Conservation (phyloP, 2,797 vertebrate species). For the Linurgus olivaceus region DNA sequence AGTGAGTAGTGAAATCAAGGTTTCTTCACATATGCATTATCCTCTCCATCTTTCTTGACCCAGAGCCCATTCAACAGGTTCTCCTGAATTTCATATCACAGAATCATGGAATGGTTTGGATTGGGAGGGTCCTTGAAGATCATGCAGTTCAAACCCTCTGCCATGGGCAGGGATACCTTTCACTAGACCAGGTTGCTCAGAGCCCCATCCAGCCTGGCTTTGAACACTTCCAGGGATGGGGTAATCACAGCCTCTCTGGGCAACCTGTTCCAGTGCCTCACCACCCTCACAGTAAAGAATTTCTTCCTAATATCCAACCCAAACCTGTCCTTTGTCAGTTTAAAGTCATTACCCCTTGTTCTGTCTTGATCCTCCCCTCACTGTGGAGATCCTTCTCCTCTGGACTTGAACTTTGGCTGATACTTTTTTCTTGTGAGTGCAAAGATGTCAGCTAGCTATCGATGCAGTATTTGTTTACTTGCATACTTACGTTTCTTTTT, state of each 20-base stretch:
- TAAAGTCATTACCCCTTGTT: background rate
- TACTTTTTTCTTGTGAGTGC: background rate
- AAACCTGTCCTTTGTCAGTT: background rate
- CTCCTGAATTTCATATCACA: background rate
- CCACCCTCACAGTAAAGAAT: background rate
- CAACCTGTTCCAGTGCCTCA: rapidly evolving
- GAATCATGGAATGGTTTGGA: background rate
- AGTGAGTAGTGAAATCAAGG: background rate
- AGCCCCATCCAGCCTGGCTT: background rate
- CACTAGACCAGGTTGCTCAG: background rate
- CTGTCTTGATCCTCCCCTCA: background rate
- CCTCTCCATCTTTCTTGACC: background rate
- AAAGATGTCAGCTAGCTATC: background rate
- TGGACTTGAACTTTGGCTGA: background rate
- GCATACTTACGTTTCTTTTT: background rate
- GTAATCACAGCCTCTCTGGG: background rate
- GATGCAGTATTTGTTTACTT: background rate
- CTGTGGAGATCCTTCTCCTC: background rate
- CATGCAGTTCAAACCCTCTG: background rate
- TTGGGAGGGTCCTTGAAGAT: background rate
- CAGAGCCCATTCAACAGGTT: background rate
- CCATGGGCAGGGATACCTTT: background rate
- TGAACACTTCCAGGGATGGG: background rate
- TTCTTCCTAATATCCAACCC: background rate
- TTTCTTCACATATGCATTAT: background rate